phyloP scores from a whole-genome alignment of 2,888 invertebrate species.

The Podabrus alpinus region DNA sequence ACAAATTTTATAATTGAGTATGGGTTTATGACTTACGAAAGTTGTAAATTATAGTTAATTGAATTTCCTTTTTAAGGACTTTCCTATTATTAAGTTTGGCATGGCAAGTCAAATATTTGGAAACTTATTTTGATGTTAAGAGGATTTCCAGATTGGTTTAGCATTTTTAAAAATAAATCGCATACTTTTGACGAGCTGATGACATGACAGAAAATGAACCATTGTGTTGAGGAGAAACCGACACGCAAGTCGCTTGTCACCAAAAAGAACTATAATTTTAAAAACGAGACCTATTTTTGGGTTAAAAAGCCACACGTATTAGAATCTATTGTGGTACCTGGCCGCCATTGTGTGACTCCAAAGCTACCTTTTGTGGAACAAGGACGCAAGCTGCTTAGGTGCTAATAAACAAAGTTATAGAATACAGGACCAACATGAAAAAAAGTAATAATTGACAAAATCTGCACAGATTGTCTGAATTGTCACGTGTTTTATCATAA shows the following conservation, averaged over 20 bases:
- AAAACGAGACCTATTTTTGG: conserved; percentile 22
- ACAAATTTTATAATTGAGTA: neutral
- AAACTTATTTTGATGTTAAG: neutral
- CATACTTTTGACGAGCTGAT: conserved; percentile 23
- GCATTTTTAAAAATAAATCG: conserved; percentile 12
- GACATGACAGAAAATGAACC: conserved; percentile 30
- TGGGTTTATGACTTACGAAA: neutral
- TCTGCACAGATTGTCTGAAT: conserved; percentile 47
- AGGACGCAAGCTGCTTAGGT: conserved; percentile 30
- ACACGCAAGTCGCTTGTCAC: conserved; percentile 24
- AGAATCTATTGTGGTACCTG: conserved; percentile 23
- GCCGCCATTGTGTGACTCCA: conserved; percentile 7
- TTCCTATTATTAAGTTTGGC: neutral
- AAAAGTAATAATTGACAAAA: conserved; percentile 49
- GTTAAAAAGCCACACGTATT: conserved; percentile 30
- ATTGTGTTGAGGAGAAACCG: conserved; percentile 22
- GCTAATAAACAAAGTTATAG: conserved; percentile 28
- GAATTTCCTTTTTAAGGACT: neutral
- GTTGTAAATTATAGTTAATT: neutral
- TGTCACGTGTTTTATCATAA: conserved; percentile 51
- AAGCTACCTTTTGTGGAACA: conserved; percentile 21
- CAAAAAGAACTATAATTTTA: conserved; percentile 13
- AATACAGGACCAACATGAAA: conserved; percentile 35
- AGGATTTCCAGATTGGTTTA: conserved; percentile 7
- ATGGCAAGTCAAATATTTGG: neutral